Percentiles rank a stretch among this genome's conserved stretches.
Conservation (phyloP, 92 coral and sea anemone genomes). For the Parazoanthus darwini region DNA sequence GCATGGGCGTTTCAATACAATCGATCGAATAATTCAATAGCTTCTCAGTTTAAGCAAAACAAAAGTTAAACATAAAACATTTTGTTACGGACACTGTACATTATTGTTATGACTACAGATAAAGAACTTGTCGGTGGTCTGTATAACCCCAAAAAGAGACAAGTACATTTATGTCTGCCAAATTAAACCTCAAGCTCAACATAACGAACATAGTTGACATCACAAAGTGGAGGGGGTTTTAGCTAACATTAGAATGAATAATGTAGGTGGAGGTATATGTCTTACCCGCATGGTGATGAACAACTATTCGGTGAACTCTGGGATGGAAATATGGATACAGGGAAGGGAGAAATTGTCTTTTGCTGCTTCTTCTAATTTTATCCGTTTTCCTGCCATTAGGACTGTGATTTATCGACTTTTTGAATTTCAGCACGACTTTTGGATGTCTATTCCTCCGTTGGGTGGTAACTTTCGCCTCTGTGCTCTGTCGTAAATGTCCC, state of each 20-base stretch:
- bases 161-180: neutral
- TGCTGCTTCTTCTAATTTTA: neutral
- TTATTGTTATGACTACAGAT: neutral
- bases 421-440: neutral
- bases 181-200: neutral
- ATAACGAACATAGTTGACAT: slow-evolving; percentile 5
- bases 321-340: slow-evolving; percentile 54
- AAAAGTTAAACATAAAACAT: neutral
- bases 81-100: neutral
- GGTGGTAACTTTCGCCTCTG: neutral
- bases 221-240: neutral
- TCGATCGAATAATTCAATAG: neutral
- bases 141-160: neutral
- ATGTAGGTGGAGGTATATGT: neutral
- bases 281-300: slow-evolving; percentile 97
- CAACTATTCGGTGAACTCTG: slow-evolving; percentile 81
- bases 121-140: neutral
- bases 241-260: neutral
- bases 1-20: neutral
- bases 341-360: slow-evolving; percentile 43
- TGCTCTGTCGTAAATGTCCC: neutral
- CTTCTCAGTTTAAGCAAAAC: neutral
- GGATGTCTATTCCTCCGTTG: neutral
- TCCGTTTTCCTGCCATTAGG: neutral
- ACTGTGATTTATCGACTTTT: neutral